These are phyloP conservation scores for Callosobruchus maculatus DNA, from an alignment of 2,888 invertebrate genomes.

Conservation along the genomic window DNA sequence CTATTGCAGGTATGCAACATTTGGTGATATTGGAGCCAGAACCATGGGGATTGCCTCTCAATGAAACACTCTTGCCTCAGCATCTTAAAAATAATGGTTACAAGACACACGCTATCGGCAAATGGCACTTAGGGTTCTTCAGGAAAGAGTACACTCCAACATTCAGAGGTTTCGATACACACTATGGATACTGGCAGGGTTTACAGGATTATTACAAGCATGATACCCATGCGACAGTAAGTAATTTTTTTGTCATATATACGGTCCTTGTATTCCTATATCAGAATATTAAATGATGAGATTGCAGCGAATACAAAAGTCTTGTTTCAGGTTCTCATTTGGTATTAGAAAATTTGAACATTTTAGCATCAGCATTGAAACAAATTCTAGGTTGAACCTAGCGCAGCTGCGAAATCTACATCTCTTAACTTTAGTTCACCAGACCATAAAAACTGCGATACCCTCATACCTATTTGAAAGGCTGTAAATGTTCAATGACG, in stretches of 20 bases:
- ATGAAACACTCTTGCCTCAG: conserved; percentile 56
- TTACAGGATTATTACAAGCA: conserved; percentile 77
- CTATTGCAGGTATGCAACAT: conserved; percentile 65
- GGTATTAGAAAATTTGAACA: too few relatives aligned
- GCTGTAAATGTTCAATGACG: too few relatives aligned
- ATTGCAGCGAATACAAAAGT: too few relatives aligned
- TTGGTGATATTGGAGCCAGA: conserved; percentile 66
- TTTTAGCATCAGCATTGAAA: too few relatives aligned
- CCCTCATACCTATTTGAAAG: too few relatives aligned
- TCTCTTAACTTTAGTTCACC: too few relatives aligned
- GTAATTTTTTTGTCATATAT: conserved; percentile 21
- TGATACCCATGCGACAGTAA: conserved; percentile 51
- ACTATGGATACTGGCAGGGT: conserved; percentile 83
- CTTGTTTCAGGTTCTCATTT: too few relatives aligned
- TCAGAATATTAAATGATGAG: too few relatives aligned
- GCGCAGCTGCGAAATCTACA: too few relatives aligned
- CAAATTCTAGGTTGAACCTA: too few relatives aligned
- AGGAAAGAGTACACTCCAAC: conserved; percentile 68
- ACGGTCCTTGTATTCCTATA: too few relatives aligned
- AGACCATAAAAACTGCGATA: too few relatives aligned
- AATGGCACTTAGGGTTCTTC: conserved; percentile 84
- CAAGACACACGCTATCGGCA: conserved; percentile 73
- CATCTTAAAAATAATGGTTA: conserved; percentile 68
- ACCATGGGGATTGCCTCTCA: conserved; percentile 69
- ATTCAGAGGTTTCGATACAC: conserved; percentile 73